Conservation (phyloP, 2,797 vertebrate genomes). For the Phrynocephalus guinanensis region DNA sequence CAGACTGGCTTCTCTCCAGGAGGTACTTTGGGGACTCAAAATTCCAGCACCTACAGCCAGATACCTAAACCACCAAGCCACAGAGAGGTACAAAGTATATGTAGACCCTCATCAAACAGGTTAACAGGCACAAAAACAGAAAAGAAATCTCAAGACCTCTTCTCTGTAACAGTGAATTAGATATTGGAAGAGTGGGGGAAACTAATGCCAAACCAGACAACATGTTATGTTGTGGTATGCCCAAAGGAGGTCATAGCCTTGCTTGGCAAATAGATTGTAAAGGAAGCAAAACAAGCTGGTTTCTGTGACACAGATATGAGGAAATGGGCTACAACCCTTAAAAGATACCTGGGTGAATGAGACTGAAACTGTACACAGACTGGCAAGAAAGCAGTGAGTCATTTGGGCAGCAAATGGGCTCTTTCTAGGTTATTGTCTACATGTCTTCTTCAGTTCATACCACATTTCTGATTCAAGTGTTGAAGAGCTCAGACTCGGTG, state of each 20-base stretch:
- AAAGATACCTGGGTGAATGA: background rate
- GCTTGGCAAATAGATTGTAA: constrained; percentile 1
- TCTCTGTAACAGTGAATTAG: background rate
- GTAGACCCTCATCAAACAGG: background rate
- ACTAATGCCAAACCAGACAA: background rate
- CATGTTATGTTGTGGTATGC: background rate
- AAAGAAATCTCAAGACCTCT: background rate
- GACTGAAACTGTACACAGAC: background rate
- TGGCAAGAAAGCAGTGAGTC: background rate
- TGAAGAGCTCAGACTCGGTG: background rate
- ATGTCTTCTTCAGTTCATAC: background rate
- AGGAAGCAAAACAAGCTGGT: constrained; percentile 22
- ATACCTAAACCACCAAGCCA: too few species aligned
- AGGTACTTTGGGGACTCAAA: too few species aligned
- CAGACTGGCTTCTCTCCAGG: too few species aligned
- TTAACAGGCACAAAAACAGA: background rate
- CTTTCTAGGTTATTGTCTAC: background rate
- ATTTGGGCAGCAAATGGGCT: background rate
- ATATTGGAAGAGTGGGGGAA: background rate
- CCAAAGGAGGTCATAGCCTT: background rate
- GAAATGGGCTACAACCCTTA: constrained; percentile 10
- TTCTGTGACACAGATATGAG: constrained; percentile 30
- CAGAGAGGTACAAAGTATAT: background rate
- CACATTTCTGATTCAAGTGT: background rate
- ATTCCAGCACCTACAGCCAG: too few species aligned